A percentile compares a stretch with the other conserved stretches of the same genome.
These are phyloP conservation scores for Gouania willdenowi DNA, from an alignment of 2,797 vertebrate genomes.

Conservation along the genomic window DNA sequence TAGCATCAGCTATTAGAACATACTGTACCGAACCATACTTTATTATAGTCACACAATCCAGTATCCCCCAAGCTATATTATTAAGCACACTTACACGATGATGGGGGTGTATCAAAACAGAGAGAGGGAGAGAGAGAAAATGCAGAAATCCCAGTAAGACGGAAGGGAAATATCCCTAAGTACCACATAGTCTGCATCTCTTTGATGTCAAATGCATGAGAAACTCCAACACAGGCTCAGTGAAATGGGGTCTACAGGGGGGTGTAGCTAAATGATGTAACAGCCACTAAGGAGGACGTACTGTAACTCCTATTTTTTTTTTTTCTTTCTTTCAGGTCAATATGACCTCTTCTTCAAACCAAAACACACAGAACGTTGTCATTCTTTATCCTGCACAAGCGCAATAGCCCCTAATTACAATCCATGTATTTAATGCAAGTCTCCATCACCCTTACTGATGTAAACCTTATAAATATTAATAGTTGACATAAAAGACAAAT, in stretches of 20 bases:
- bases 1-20: conserved; percentile 30
- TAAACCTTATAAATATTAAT: too few species aligned
- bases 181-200: conserved; percentile 22
- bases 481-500: conserved; percentile 1
- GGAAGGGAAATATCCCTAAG: conserved; percentile 35
- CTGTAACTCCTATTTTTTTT: neutral
- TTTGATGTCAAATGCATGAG: conserved; percentile 52
- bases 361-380: conserved; percentile 15
- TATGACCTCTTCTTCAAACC: neutral
- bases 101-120: neutral
- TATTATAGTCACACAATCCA: conserved; percentile 29
- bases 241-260: conserved; percentile 43
- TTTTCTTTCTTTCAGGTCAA: neutral
- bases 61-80: conserved; percentile 31
- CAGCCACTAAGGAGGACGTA: conserved; percentile 26
- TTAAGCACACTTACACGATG: conserved; percentile 18
- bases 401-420: conserved; percentile 21
- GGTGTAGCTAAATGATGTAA: conserved; percentile 38
- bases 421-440: conserved; percentile 13
- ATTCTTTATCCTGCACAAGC: conserved; percentile 19
- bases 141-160: conserved; percentile 34
- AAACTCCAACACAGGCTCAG: conserved; percentile 32
- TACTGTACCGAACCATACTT: conserved; percentile 27
- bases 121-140: neutral
- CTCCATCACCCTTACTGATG: too few species aligned